Evolutionary conservation across 1,140 invertebrate genomes (phyloP), one percentile per base, ranked within the genome.

Genomic region (Planococcus citri): DNA sequence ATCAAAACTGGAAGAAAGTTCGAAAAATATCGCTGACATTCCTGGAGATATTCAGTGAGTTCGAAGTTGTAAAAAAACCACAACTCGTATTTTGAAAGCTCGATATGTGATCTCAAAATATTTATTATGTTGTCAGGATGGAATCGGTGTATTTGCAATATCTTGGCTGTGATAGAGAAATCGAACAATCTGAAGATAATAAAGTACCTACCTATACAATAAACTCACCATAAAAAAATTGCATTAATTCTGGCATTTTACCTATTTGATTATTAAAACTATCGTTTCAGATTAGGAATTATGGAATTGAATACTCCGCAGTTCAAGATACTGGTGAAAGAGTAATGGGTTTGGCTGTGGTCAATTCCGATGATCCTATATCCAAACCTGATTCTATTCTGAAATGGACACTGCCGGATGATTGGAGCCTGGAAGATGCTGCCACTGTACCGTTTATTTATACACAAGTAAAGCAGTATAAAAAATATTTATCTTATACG

Each of bases 231-330:
- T n/a, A n/a, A n/a, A n/a, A n/a, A n/a, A n/a, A n/a, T n/a, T n/a
- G n/a, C n/a, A n/a, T n/a, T n/a, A n/a, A n/a, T n/a, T n/a, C 4
- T 20, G 17, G 6, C 4, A 8, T 17, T 20, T 3, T n/a, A n/a
- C n/a, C n/a, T n/a, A 58, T n/a, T 58, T 17, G 17, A 21, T 58
- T 0, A 25, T 29, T 25, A n/a, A 12, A 20, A 41, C 24, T 24
- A 58, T 1, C 17, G 27, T 38, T 68, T 10, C 85, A 95, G 80
- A 94, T 97, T 73, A 96, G 93, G 78, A 88, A 97, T 72, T 81
- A 98, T 27, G 96, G 95, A 70, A 82, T 98, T 73, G 95, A 98
- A 79, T 98, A 96, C 77, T 86, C 92, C 70, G 95, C 94, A 0
- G 83, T 89, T 21, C 82, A 90, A 72, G 78, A 82, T 0, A 77